phyloP scores from a whole-genome alignment of 1,140 invertebrate species.

The Camponotus floridanus region DNA sequence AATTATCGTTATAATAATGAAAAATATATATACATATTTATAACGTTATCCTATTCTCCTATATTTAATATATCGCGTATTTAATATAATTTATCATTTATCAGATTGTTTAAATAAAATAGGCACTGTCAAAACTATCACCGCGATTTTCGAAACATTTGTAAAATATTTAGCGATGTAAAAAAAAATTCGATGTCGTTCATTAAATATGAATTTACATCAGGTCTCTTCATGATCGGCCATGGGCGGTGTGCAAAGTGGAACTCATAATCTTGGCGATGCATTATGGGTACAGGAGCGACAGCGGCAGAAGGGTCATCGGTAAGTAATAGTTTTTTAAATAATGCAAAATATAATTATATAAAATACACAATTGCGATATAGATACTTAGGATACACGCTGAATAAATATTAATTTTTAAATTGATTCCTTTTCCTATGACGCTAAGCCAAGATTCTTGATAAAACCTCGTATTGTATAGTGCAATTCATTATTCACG shows the following conservation, averaged over 20 bases:
- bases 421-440: too few relatives aligned
- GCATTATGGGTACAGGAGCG: slow-evolving; percentile 84
- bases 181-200: neutral
- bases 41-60: neutral
- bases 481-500: slow-evolving; percentile 10
- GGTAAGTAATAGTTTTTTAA: slow-evolving; percentile 76
- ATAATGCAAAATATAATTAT: slow-evolving; percentile 11
- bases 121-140: neutral
- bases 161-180: neutral
- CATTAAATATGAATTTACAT: slow-evolving; percentile 53
- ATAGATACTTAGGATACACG: neutral
- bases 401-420: neutral
- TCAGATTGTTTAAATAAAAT: neutral
- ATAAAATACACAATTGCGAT: neutral
- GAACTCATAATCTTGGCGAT: slow-evolving; percentile 83
- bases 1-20: neutral
- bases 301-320: slow-evolving; percentile 81
- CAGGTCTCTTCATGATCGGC: slow-evolving; percentile 64
- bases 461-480: neutral
- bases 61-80: neutral
- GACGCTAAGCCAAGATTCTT: neutral
- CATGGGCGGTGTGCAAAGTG: slow-evolving; percentile 85
- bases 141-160: neutral
- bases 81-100: neutral
- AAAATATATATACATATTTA: too few relatives aligned